Base-by-base conservation (phyloP, 1,140 invertebrate species). In the Triops longicaudatus region DNA sequence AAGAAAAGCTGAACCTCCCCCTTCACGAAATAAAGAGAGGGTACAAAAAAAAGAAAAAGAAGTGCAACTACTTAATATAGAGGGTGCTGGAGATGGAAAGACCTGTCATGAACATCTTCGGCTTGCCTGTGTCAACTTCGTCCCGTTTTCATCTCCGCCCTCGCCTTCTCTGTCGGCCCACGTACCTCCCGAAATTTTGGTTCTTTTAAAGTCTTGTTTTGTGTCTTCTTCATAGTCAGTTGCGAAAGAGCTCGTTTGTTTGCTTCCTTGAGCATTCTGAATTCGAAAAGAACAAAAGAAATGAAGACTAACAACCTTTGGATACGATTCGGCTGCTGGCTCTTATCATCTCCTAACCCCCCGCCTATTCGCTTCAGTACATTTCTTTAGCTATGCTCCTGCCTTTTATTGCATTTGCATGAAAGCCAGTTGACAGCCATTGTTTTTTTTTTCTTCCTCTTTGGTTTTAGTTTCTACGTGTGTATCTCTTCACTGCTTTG, bases 361-460 rank as follows among this genome's bases (percentile, higher is more conserved):
- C 50, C 50, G 50, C 50, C 50, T n/a, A 63, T 63, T 63, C 50
- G 50, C 50, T 63, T 22, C 50, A 63, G 22, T 63, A 14, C 50
- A 63, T 63, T 63, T 63, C 50, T 63, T 63, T 63, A 63, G 50
- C 50, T 63, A 22, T 63, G 50, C 50, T 63, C 17, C 50, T 63
- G 50, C 50, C 50, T 63, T 63, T 63, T 63, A 63, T 63, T 63
- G 50, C 50, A 63, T 63, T 63, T 63, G 50, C 50, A 63, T 63
- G 50, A 63, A 63, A 63, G 50, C 50, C 50, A 63, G 50, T 63
- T 63, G 50, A 63, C 50, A 63, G 50, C 17, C 50, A 1, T 63
- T 63, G 50, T 63, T 63, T 63, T n/a, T 37, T 37, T 37, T 37
- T 37, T 7, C 2, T 37, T 7, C 31, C 7, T 14, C 2, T 9